Conservation (phyloP, 2,888 invertebrate genomes). For the Hirtodrosophila confusa region DNA sequence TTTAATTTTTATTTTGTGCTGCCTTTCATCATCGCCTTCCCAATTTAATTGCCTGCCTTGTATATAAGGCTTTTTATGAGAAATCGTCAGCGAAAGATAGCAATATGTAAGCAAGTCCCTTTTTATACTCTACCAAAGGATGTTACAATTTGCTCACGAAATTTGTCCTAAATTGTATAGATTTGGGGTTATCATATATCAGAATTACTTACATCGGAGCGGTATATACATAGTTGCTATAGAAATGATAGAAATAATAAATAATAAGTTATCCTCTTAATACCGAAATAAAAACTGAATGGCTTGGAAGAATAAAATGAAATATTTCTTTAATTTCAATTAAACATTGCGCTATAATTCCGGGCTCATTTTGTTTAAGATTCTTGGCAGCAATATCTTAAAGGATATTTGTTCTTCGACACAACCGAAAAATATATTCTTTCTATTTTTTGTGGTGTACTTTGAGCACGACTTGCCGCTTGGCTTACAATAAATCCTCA, state of each 20-base stretch:
- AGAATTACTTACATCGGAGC: too few relatives aligned
- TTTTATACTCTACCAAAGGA: slow-evolving; percentile 18
- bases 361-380: too few relatives aligned
- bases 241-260: too few relatives aligned
- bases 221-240: too few relatives aligned
- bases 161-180: not conserved
- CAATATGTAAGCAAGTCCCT: slow-evolving; percentile 24
- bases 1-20: slow-evolving; percentile 42
- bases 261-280: too few relatives aligned
- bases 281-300: too few relatives aligned
- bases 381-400: not conserved
- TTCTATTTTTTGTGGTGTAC: not conserved
- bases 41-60: slow-evolving; percentile 62
- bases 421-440: not conserved
- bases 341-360: too few relatives aligned
- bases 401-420: slow-evolving; percentile 2
- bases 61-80: slow-evolving; percentile 45
- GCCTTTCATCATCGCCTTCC: slow-evolving; percentile 47
- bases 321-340: too few relatives aligned
- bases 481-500: slow-evolving; percentile 55
- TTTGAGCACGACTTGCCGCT: slow-evolving; percentile 27
- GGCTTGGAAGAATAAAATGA: too few relatives aligned
- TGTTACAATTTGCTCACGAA: not conserved
- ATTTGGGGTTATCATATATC: too few relatives aligned
- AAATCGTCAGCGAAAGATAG: slow-evolving; percentile 22